A percentile compares a stretch with the other conserved stretches of the same genome.
These are phyloP conservation scores for Mohoua ochrocephala DNA, from an alignment of 2,113 vertebrate genomes.

Conservation along the genomic window DNA sequence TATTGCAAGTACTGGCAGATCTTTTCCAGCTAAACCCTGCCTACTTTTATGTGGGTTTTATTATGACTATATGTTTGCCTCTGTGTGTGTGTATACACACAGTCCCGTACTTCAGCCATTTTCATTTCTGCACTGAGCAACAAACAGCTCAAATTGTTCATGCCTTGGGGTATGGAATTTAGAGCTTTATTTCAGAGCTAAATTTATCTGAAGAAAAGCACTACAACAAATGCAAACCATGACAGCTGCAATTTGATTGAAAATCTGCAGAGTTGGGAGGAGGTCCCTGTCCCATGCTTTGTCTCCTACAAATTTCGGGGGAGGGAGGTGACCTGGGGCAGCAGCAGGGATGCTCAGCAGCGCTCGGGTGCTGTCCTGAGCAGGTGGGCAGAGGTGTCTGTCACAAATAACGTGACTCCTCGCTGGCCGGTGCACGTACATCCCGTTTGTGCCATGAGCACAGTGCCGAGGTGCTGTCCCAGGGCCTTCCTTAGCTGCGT, in stretches of 20 bases:
- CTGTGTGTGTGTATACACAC: not conserved
- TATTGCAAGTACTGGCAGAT: not conserved
- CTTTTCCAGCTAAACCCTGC: not conserved
- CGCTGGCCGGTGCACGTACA: not conserved
- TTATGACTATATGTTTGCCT: not conserved
- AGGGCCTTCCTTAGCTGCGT: constrained; percentile 32
- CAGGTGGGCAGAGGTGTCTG: not conserved
- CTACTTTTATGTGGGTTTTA: not conserved
- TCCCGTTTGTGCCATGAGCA: not conserved
- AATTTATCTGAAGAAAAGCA: not conserved
- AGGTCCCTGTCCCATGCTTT: not conserved
- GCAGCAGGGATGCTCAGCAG: not conserved
- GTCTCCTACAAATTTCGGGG: not conserved
- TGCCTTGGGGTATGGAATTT: not conserved
- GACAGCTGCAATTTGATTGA: not conserved
- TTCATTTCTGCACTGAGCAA: not conserved
- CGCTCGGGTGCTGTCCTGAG: not conserved
- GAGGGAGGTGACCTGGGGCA: not conserved
- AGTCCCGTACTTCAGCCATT: not conserved
- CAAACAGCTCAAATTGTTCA: not conserved
- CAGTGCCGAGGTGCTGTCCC: not conserved
- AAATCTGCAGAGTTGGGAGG: not conserved
- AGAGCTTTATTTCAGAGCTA: not conserved
- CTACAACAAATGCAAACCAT: not conserved
- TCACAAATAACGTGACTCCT: constrained; percentile 19